phyloP scores from a whole-genome alignment of 2,888 invertebrate species.

The Ochropleura leucogaster region DNA sequence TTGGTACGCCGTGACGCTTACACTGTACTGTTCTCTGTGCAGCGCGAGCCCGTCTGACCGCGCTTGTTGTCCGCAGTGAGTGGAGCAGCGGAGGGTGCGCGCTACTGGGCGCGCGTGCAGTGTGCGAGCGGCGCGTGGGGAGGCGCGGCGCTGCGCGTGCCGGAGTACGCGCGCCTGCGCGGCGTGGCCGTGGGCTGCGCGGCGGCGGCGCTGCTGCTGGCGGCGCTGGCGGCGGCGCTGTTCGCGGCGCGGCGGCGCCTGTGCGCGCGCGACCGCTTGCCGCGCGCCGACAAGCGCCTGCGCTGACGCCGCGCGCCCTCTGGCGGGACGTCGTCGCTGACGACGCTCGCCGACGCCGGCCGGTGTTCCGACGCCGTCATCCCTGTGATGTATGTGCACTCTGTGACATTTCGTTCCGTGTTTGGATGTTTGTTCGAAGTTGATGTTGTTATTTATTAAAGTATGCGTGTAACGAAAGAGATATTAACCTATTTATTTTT shows the following conservation, averaged over 20 bases:
- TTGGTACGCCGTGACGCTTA: conserved; percentile 80
- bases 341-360: not conserved
- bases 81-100: conserved; percentile 93
- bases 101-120: conserved; percentile 94
- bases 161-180: conserved; percentile 93
- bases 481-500: conserved; percentile 30
- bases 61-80: conserved; percentile 87
- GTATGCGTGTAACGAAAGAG: conserved; percentile 36
- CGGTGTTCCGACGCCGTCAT: conserved; percentile 15
- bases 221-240: conserved; percentile 91
- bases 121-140: conserved; percentile 92
- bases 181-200: conserved; percentile 93
- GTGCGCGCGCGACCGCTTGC: conserved; percentile 57
- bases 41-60: not conserved
- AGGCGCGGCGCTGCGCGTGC: conserved; percentile 92
- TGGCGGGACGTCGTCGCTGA: conserved; percentile 1
- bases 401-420: conserved; percentile 49
- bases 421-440: conserved; percentile 49
- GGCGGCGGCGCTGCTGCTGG: conserved; percentile 92
- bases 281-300: conserved; percentile 67
- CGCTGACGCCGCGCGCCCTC: conserved; percentile 60
- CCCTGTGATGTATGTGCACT: conserved; percentile 25
- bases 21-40: not conserved
- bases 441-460: conserved; percentile 64
- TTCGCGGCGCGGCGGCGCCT: conserved; percentile 81